Base-by-base conservation (phyloP, 1,140 invertebrate genomes). In the Plodia interpunctella region DNA sequence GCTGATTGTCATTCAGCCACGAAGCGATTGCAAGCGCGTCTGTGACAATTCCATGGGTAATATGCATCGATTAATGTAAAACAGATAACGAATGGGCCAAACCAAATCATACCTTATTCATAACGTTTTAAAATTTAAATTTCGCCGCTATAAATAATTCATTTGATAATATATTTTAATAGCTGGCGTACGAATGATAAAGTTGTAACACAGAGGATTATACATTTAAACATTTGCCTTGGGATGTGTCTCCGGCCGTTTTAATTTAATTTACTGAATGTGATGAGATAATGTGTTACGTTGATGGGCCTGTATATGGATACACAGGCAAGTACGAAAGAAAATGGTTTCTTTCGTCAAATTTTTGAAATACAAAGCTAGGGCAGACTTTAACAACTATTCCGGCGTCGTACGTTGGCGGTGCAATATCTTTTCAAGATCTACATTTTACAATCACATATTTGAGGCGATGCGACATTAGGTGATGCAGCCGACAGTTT, bases 41-140 rank as follows among this genome's bases (percentile, higher is more conserved):
- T 44, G 38, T 44, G 38, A 44, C 38, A 44, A 44, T 44, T 44
- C 38, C 38, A 44, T 44, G 4, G 9, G 32, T 35, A 35, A 35
- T 35, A 35, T 35, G 32, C 32, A 35, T 35, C 8, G 32, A 35
- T 35, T 35, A 35, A 35, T 35, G 32, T 35, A 11, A 35, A 35
- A 13, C 13, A 35, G 32, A 35, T 35, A 35, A 35, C 32, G 13
- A 35, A 35, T 13, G 32, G 9, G 32, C 13, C 13, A 11, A 11
- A 35, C 32, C 1, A 35, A 35, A 35, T 11, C 13, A 13, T 35
- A 35, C 32, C 13, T 13, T 35, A 35, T 35, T 35, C 32, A 35
- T 11, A 35, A 35, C 10, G 32, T 5, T 9, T 35, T 35, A 11
- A 35, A 9, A 35, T 35, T 35, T 35, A 35, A 11, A 35, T 11